Evolutionary conservation across 2,888 invertebrate species (phyloP).

Genomic region (Lepas anatifera): DNA sequence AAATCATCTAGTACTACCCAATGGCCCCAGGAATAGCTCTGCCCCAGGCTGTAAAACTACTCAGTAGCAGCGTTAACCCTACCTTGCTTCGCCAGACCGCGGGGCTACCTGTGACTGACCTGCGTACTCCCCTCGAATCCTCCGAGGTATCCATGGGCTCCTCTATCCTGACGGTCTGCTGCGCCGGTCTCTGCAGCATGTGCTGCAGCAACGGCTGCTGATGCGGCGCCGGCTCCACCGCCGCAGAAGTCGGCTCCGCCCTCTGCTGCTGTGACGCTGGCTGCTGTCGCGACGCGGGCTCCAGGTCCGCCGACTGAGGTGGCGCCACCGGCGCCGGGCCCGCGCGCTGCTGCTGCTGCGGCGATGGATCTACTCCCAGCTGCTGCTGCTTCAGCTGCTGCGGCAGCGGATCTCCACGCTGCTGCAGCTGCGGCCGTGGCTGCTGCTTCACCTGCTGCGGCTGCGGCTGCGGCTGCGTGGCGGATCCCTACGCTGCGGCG

Average conservation of each 20-base stretch:
- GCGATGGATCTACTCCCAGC: background rate
- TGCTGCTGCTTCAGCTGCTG: background rate
- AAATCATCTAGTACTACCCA: background rate
- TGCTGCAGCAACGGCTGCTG: background rate
- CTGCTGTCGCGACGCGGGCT: no score
- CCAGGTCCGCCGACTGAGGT: background rate
- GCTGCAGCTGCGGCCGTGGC: background rate
- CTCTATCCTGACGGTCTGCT: background rate
- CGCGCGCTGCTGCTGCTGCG: background rate
- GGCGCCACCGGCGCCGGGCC: background rate
- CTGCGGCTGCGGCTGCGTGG: background rate
- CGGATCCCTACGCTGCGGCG: no score
- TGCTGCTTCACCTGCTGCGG: background rate
- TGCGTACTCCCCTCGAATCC: background rate
- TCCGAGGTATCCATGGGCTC: background rate
- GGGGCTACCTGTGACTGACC: background rate
- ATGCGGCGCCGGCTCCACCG: background rate
- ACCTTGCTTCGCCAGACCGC: no score
- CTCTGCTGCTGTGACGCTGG: no score
- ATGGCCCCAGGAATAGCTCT: background rate
- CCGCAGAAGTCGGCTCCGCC: background rate
- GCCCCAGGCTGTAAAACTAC: background rate
- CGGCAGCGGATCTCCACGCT: background rate
- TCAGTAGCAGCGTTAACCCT: background rate
- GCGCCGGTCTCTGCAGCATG: background rate